Base-by-base conservation (phyloP, 2,888 invertebrate genomes). In the Dynastes tityus region DNA sequence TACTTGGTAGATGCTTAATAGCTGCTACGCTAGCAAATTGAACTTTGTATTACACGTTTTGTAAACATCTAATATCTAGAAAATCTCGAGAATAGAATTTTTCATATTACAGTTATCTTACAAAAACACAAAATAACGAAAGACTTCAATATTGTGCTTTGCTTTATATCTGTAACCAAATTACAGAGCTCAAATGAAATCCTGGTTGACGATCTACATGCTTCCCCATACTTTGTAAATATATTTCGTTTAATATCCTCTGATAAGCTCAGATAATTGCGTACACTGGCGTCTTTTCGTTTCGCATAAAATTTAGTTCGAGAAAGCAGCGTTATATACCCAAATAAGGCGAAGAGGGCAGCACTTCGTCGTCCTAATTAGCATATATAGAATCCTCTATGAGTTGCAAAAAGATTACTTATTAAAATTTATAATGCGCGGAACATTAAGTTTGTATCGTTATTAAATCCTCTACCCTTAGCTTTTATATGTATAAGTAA, bases 351-450 rank as follows among this genome's bases (percentile, higher is more conserved):
- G 27, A 13, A 27, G 29, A 27, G 51, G 16, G 13, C 32, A 63
- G 63, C 8, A 63, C 61, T 27, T 40, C 61, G 13, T 13, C 73
- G 61, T 45, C 13, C 27, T 74, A 74, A 74, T 74, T 74, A 74
- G 73, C 73, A 61, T 58, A 74, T 27, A 74, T 49, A 74, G 61
- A 74, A 61, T 74, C 73, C 49, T 45, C 22, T 49, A 45, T 22
- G 40, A 45, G 61, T 45, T 45, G 32, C 61, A 40, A 61, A 74
- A 74, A 74, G 73, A 74, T 61, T 29, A 61, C 73, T 74, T 74
- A 74, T 74, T 74, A 74, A 74, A 74, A 74, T 74, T 74, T 74
- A 74, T 74, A 74, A 74, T 74, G 45, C 73, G 61, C 13, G 13
- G 61, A 61, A 61, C 45, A 74, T 74, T 74, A 74, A 74, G 45